These are phyloP conservation scores for Anthoptus insignis DNA, from an alignment of 2,888 invertebrate genomes.

Conservation along the genomic window DNA sequence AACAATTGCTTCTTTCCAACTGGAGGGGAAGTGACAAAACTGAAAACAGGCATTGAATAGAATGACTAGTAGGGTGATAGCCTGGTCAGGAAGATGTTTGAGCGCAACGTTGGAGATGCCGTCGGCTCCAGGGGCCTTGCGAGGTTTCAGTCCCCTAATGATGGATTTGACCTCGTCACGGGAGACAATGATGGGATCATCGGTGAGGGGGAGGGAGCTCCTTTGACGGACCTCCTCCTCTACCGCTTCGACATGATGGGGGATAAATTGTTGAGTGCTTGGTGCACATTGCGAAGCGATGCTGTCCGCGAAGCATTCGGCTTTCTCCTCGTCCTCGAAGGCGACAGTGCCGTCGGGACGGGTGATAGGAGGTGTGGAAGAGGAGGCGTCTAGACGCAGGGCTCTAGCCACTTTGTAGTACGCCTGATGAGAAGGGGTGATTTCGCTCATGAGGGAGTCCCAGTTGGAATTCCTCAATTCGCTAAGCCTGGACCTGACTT, in stretches of 20 bases:
- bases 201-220: not conserved
- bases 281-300: no score
- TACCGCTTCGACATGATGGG: no score
- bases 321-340: no score
- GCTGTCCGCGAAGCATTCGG: no score
- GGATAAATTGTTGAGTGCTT: no score
- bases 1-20: slow-evolving; percentile 7
- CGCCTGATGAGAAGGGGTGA: not conserved
- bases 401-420: no score
- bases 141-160: slow-evolving; percentile 1
- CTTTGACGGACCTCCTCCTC: not conserved
- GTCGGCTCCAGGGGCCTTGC: slow-evolving; percentile 20
- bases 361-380: no score
- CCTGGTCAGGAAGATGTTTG: slow-evolving; percentile 13
- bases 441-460: not conserved
- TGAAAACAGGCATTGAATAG: slow-evolving; percentile 9
- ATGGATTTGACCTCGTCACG: not conserved
- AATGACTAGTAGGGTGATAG: not conserved
- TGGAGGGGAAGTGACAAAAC: slow-evolving; percentile 4
- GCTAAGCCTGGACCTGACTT: no score
- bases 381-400: no score
- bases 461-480: no score
- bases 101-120: slow-evolving; percentile 14
- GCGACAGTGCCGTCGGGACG: no score
- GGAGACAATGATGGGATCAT: not conserved